Conservation (phyloP, 2,113 vertebrate genomes). For the Cathartes aura region DNA sequence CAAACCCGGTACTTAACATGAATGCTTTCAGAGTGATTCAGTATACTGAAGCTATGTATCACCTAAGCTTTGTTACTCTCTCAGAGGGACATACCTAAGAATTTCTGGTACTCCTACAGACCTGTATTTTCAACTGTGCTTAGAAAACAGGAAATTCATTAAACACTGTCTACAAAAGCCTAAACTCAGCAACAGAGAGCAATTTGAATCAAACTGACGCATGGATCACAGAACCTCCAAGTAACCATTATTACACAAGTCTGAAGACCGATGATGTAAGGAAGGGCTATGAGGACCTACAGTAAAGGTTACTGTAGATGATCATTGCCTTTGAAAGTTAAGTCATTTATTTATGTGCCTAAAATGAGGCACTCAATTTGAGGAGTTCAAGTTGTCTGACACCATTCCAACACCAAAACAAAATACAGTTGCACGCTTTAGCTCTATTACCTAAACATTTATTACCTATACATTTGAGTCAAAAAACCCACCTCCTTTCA, state of each 20-base stretch:
- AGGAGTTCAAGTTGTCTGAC: not conserved
- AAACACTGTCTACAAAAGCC: not conserved
- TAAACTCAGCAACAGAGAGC: not conserved
- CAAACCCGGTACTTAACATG: not conserved
- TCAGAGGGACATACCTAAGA: not conserved
- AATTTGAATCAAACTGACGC: not conserved
- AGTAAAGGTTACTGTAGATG: not conserved
- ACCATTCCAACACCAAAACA: not conserved
- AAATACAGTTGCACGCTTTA: not conserved
- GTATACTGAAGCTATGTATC: not conserved
- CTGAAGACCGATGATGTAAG: not conserved
- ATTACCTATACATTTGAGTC: not conserved
- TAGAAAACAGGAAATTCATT: conserved; percentile 11
- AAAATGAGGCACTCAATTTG: not conserved
- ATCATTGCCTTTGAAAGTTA: not conserved
- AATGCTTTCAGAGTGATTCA: not conserved
- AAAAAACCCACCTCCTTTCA: not conserved
- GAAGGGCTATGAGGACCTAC: not conserved
- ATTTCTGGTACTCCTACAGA: not conserved
- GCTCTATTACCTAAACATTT: not conserved
- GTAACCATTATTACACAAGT: not conserved
- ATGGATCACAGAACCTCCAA: not conserved
- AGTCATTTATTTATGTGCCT: not conserved
- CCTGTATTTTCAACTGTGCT: not conserved
- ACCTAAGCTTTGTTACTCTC: not conserved